Percentiles rank a stretch among this genome's conserved stretches.
Conservation (phyloP, 2,113 vertebrate species). For the Myocastor coypus region DNA sequence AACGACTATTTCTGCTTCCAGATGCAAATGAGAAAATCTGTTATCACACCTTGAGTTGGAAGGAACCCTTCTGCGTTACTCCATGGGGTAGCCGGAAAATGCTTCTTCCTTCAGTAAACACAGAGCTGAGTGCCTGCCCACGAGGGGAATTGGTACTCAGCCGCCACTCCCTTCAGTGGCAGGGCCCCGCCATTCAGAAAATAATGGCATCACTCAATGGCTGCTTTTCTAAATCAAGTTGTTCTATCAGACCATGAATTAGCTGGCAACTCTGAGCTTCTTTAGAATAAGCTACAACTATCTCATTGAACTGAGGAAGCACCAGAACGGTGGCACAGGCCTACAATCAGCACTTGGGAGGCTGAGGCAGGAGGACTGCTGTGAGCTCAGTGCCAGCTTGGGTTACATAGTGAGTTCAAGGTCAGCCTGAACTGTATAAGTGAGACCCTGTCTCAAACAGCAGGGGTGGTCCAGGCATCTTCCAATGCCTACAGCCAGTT, state of each 20-base stretch:
- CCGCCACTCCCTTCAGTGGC: background rate
- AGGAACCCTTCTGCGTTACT: background rate
- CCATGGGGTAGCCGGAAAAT: accelerated
- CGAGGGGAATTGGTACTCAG: background rate
- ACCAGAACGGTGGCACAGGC: background rate
- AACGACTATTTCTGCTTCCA: background rate
- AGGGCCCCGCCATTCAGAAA: background rate
- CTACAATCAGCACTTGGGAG: background rate
- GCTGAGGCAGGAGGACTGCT: background rate
- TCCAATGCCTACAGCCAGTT: background rate
- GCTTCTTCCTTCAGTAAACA: background rate
- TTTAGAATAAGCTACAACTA: background rate
- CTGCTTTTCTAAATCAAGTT: background rate
- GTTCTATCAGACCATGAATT: background rate
- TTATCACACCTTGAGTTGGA: background rate
- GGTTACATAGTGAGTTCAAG: background rate
- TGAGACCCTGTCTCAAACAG: background rate
- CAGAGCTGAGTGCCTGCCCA: accelerated
- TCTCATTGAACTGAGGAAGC: background rate
- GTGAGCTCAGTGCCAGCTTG: background rate
- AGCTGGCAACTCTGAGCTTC: background rate
- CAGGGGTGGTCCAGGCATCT: background rate
- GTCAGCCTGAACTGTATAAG: background rate
- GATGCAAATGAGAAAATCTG: conserved; percentile 44
- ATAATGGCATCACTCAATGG: background rate